phyloP scores from a whole-genome alignment of 2,113 vertebrate genomes.

The Nothoprocta perdicaria region DNA sequence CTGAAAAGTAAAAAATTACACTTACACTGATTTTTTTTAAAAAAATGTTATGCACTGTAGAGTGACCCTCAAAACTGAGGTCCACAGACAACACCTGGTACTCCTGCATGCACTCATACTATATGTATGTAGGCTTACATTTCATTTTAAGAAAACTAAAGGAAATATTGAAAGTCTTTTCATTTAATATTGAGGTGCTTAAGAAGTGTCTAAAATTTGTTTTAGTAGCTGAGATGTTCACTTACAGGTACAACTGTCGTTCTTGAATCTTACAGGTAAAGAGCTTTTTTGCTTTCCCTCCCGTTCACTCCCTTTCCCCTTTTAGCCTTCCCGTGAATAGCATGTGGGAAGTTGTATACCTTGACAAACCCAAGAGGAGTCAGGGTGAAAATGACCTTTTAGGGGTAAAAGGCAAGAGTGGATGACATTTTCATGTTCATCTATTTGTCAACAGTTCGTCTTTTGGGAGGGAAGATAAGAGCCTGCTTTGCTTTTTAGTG shows the following conservation, averaged over 20 bases:
- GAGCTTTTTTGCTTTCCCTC: background rate
- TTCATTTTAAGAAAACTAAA: background rate
- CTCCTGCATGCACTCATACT: background rate
- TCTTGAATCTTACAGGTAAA: background rate
- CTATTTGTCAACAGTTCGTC: background rate
- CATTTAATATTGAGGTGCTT: background rate
- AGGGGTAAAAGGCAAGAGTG: background rate
- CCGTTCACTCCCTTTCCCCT: background rate
- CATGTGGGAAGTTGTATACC: background rate
- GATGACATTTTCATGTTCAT: background rate
- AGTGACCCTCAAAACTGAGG: background rate
- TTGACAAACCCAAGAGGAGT: background rate
- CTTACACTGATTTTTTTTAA: too few species aligned
- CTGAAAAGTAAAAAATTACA: background rate
- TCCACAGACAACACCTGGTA: background rate
- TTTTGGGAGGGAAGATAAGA: background rate
- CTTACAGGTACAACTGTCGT: background rate
- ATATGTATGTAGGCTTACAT: background rate
- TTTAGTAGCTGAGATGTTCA: background rate
- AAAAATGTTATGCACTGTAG: background rate
- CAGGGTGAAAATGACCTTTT: background rate
- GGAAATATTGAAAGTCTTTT: background rate
- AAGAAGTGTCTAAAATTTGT: background rate
- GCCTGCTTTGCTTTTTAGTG: background rate
- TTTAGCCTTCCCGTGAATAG: background rate